Evolutionary conservation across 2,888 invertebrate genomes (phyloP).

Genomic region (Blastobasis adustella): DNA sequence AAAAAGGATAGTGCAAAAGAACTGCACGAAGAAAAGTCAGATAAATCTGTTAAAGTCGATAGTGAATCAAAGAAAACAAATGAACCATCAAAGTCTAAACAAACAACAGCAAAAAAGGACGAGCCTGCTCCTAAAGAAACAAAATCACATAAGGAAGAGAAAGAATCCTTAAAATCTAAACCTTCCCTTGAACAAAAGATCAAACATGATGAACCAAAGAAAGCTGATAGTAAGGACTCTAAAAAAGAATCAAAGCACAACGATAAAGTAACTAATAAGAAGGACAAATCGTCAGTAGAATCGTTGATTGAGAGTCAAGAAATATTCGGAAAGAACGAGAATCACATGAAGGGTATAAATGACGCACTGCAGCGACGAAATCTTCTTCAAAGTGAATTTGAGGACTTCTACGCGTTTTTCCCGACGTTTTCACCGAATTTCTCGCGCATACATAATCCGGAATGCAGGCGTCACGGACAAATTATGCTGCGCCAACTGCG

Average conservation of each 20-base stretch:
- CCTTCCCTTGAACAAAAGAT: conserved; percentile 6
- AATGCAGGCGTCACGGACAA: conserved; percentile 81
- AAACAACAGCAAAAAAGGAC: conserved; percentile 8
- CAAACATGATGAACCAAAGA: conserved; percentile 9
- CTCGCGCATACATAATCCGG: conserved; percentile 76
- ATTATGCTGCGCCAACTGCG: conserved; percentile 80
- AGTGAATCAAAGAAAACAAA: conserved; percentile 3
- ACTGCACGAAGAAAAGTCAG: conserved; percentile 19
- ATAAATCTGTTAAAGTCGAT: conserved; percentile 11
- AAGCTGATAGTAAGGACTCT: conserved; percentile 6
- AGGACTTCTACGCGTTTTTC: conserved; percentile 77
- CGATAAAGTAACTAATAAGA: conserved; percentile 22
- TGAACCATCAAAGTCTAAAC: neutral
- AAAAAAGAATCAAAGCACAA: conserved; percentile 14
- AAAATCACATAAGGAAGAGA: conserved; percentile 4
- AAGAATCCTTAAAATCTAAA: conserved; percentile 13
- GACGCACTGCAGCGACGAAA: conserved; percentile 56
- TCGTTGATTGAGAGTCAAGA: conserved; percentile 26
- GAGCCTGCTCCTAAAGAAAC: conserved; percentile 8
- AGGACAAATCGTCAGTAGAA: conserved; percentile 25
- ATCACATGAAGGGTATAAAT: conserved; percentile 46
- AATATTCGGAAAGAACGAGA: conserved; percentile 30
- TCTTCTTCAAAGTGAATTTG: conserved; percentile 71
- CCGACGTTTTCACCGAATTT: conserved; percentile 82
- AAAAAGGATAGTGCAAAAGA: conserved; percentile 9